Evolutionary conservation across 2,888 invertebrate genomes (phyloP), one percentile per base, ranked within the genome.

Genomic region (Drosophila buzzatii): DNA sequence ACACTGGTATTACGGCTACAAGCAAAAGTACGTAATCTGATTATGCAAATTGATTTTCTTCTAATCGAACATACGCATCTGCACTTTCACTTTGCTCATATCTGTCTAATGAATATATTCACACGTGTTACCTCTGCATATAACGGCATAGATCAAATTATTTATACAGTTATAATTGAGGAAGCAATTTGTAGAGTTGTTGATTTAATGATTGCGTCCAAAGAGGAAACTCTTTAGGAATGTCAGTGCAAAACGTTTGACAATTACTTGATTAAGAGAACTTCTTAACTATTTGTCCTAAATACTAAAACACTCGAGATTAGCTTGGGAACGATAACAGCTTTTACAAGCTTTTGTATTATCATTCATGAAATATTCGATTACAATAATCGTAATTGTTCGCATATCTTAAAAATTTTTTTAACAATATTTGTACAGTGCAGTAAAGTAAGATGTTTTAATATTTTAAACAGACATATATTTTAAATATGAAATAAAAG

Each of bases 1-100:
- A 47, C 90, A 93, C 71, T 93, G 93, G 93, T 93, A 92, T 86
- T 93, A 93, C 89, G 93, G 93, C 69, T 93, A 91, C 76, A 92
- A 91, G 70, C 93, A 93, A 82, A 91, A 91, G 93, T 93, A 70
- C 92, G 93, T 92, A 27, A 10, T 37, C 27, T 14, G 16, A 53
- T 70, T 65, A 86, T 80, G 45, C 52, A 67, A 77, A 86, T 84
- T 55, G 20, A 31, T 31, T 71, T 63, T 66, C 18, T 27, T 53
- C 59, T 42, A 20, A 74, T 63, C 85, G 70, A 60, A 39, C 66
- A 59, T 58, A 59, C 51, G 16, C 63, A 70, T 62, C 66, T 41
- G 51, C 59, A 62, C 65, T 80, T 78, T 78, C 68, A 68, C 76
- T 69, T n/a, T n/a, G 7, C 33, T 20, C 31, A 44, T 12, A 33